Evolutionary conservation across 2,888 invertebrate genomes (phyloP).

Genomic region (Drosophila flavopinicola): DNA sequence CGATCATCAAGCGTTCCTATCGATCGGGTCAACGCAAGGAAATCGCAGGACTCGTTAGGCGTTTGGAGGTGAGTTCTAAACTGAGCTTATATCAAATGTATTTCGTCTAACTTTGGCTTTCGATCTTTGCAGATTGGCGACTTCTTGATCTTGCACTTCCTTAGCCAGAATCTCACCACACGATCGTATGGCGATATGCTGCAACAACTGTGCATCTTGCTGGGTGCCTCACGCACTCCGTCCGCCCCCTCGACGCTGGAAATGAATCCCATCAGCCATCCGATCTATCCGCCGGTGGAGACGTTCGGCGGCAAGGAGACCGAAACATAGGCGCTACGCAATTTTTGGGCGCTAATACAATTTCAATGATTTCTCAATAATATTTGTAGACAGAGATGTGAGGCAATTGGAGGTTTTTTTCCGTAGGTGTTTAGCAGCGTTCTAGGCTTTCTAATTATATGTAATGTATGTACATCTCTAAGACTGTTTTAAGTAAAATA

Average conservation of each 20-base stretch:
- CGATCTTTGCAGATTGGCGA: slow-evolving; percentile 90
- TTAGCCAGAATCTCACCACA: slow-evolving; percentile 94
- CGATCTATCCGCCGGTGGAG: slow-evolving; percentile 89
- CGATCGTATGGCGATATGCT: slow-evolving; percentile 92
- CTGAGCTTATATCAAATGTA: neutral
- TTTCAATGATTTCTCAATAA: slow-evolving; percentile 81
- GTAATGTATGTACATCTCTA: slow-evolving; percentile 43
- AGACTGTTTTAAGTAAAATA: slow-evolving; percentile 63
- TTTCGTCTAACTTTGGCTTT: neutral
- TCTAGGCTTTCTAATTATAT: slow-evolving; percentile 46
- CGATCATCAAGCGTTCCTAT: slow-evolving; percentile 91
- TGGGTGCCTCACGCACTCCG: slow-evolving; percentile 89
- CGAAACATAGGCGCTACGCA: slow-evolving; percentile 87
- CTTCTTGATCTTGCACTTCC: slow-evolving; percentile 91
- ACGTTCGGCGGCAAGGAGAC: slow-evolving; percentile 92
- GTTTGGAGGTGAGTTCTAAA: slow-evolving; percentile 89
- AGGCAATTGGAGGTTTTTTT: slow-evolving; percentile 44
- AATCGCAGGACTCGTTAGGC: slow-evolving; percentile 90
- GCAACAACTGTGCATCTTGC: slow-evolving; percentile 87
- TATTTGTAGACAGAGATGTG: slow-evolving; percentile 63
- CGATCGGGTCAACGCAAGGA: slow-evolving; percentile 91
- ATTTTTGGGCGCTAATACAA: slow-evolving; percentile 44
- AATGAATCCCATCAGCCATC: slow-evolving; percentile 93
- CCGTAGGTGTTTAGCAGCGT: slow-evolving; percentile 50
- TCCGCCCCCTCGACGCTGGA: slow-evolving; percentile 94